Evolutionary conservation across 2,113 vertebrate genomes (phyloP), one percentile per base, ranked within the genome.

Genomic region (Candoia aspera): DNA sequence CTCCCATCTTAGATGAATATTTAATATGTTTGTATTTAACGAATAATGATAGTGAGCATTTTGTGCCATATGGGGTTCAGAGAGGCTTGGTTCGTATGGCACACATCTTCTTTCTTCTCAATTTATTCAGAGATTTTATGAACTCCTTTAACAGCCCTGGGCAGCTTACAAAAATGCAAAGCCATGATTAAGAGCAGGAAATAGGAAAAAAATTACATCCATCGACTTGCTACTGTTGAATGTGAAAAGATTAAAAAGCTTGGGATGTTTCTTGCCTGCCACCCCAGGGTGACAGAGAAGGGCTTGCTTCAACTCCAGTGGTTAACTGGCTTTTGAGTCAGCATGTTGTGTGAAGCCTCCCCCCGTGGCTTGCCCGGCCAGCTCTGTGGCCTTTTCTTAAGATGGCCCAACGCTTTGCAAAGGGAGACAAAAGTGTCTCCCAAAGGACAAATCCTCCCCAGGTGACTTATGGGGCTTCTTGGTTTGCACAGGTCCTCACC

Each of bases 401-500:
- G 64, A 15, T 0, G 29, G n/a, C 6, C 64, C 12, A 68, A 68
- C 0, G 29, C 12, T 68, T 68, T 68, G 64, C 60, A 29, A 33
- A 68, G 33, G 6, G 6, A 37, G n/a, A 33, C 0, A 6, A 37
- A 73, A 37, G 68, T 2, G 15, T 19, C 13, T 19, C 17, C 6
- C 2, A n/a, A 13, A 33, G n/a, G 29, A 73, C 8, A 8, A 73
- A 19, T 15, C 68, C 17, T 33, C n/a, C n/a, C 68, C n/a, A 33
- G 68, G 0, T 73, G n/a, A 19, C 68, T 33, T 57, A 6, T 55
- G 55, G 46, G 0, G 55, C 59, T 23, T 1, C 62, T 90, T 68
- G 88, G 21, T 92, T 93, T 0, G 92, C 89, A 4, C 96, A 99
- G 99, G 98, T 99, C 94, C 97, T 99, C 96, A 99, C 99, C 89